Percentiles rank a stretch among this genome's conserved stretches.
These are phyloP conservation scores for Anguilla megastoma DNA, from an alignment of 2,797 vertebrate species.

Conservation along the genomic window DNA sequence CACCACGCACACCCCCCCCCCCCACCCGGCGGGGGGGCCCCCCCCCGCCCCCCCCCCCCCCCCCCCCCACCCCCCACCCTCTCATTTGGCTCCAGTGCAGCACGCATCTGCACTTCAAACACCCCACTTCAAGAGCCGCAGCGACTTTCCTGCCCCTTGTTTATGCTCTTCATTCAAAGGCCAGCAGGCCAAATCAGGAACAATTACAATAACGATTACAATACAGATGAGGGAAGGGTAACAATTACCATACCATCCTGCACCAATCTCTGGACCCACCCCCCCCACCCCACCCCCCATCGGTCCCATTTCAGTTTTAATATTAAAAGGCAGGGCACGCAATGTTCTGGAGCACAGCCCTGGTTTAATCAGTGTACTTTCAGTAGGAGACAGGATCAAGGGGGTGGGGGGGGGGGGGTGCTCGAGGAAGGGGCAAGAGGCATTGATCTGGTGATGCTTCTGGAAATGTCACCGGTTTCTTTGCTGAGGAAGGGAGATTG, in stretches of 20 bases:
- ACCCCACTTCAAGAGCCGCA: not conserved
- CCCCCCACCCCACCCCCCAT: not conserved
- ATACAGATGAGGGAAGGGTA: not conserved
- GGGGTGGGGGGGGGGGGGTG: not conserved
- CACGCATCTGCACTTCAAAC: conserved; percentile 37
- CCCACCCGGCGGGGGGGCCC: too few species aligned
- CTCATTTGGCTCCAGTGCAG: conserved; percentile 9
- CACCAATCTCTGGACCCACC: not conserved
- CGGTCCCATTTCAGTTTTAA: not conserved
- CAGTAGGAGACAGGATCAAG: not conserved
- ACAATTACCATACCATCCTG: not conserved
- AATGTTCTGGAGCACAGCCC: not conserved
- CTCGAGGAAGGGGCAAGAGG: not conserved
- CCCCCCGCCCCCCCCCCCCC: not conserved
- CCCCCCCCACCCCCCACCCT: not conserved
- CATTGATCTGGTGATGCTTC: not conserved
- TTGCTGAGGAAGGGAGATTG: not conserved
- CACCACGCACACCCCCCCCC: too few species aligned
- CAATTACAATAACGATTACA: not conserved
- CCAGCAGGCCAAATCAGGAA: not conserved
- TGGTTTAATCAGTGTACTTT: not conserved
- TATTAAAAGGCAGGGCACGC: not conserved
- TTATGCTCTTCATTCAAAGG: not conserved
- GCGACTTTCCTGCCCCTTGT: conserved; percentile 30
- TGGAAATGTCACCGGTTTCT: conserved; percentile 14